These are phyloP conservation scores for Deilephila porcellus DNA, from an alignment of 2,888 invertebrate genomes.

Conservation along the genomic window DNA sequence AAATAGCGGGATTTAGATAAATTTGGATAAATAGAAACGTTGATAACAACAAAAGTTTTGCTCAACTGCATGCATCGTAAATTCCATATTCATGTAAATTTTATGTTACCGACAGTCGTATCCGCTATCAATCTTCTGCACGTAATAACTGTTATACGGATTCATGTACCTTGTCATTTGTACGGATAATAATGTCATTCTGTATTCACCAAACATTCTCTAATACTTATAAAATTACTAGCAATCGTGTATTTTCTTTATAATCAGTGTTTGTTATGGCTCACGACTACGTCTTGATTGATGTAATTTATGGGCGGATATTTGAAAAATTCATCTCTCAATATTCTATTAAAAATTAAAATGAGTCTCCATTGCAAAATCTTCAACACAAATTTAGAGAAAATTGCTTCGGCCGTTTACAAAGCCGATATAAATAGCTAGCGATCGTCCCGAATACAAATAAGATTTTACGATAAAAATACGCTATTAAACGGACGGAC, in stretches of 20 bases:
- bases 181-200: background rate
- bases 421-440: conserved; percentile 8
- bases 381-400: background rate
- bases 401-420: conserved; percentile 8
- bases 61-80: conserved; percentile 29
- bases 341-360: conserved; percentile 16
- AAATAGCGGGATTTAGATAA: background rate
- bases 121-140: conserved; percentile 50
- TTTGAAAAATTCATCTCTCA: background rate
- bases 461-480: background rate
- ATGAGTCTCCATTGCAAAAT: background rate
- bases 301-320: background rate
- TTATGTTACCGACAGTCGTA: conserved; percentile 45
- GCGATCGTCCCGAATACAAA: background rate
- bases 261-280: background rate
- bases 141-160: conserved; percentile 24
- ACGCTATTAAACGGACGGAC: background rate
- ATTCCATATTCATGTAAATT: conserved; percentile 40
- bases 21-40: background rate
- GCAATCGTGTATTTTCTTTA: background rate
- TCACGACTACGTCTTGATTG: background rate
- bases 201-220: background rate
- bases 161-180: background rate
- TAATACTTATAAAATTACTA: background rate
- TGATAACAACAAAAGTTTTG: background rate